phyloP scores from a whole-genome alignment of 2,888 invertebrate species.

The Nephrotoma flavescens region DNA sequence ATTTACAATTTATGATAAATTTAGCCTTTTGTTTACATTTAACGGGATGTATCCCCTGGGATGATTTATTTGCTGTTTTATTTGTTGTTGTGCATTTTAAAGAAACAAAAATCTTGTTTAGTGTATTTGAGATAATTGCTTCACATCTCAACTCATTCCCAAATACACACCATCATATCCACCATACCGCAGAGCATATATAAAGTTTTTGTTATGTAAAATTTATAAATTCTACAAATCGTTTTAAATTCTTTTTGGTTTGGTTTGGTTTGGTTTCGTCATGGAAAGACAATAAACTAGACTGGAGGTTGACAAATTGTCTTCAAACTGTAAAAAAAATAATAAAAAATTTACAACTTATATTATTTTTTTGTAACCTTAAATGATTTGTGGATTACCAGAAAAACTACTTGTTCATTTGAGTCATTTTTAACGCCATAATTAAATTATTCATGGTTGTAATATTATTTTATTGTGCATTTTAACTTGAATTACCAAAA shows the following conservation, averaged over 20 bases:
- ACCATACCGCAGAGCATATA: not conserved
- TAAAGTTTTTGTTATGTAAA: not conserved
- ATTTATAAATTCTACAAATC: not conserved
- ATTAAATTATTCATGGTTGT: not conserved
- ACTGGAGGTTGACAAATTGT: not conserved
- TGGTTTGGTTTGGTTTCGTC: not conserved
- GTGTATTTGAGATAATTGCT: not conserved
- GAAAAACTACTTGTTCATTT: not conserved
- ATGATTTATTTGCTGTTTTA: not conserved
- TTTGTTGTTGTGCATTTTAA: not conserved
- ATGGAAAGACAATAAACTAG: not conserved
- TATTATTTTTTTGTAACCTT: not conserved
- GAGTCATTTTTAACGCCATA: not conserved
- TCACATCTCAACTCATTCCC: not conserved
- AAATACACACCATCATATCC: not conserved
- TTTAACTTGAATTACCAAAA: not conserved
- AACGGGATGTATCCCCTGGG: not conserved
- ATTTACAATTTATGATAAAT: not conserved
- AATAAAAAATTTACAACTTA: not conserved
- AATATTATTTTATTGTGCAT: not conserved
- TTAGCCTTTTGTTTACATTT: not conserved
- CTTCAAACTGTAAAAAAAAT: not conserved
- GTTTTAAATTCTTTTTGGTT: not conserved
- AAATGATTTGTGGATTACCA: not conserved
- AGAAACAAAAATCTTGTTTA: not conserved